These are phyloP conservation scores for Pseudonaja textilis DNA, from an alignment of 2,113 vertebrate species.

Conservation along the genomic window DNA sequence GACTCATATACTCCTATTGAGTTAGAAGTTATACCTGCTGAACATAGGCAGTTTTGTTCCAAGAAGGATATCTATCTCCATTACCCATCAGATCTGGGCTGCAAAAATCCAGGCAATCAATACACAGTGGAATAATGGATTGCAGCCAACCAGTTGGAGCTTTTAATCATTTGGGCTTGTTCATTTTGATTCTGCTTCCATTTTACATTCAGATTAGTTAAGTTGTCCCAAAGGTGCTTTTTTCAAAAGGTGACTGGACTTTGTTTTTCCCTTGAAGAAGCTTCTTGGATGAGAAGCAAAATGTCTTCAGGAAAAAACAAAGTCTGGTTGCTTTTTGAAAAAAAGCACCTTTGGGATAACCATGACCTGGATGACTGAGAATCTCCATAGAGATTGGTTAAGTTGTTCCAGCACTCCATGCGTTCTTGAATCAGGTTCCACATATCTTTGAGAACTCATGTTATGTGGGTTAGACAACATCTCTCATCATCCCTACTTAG, in stretches of 20 bases:
- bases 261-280: neutral
- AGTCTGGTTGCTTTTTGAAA: neutral
- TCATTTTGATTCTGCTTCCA: neutral
- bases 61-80: neutral
- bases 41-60: neutral
- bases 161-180: neutral
- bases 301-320: neutral
- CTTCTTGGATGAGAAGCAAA: neutral
- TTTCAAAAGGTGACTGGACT: neutral
- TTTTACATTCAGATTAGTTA: constrained; percentile 18
- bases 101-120: neutral
- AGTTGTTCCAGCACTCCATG: neutral
- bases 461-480: neutral
- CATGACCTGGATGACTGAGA: neutral
- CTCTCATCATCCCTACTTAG: neutral
- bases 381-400: constrained; percentile 19
- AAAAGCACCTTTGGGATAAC: neutral
- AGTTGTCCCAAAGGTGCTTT: neutral
- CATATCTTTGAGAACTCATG: neutral
- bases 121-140: neutral
- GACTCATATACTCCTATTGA: neutral
- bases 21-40: neutral
- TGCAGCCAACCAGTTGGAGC: neutral
- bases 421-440: neutral
- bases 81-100: neutral